Conservation (phyloP, 2,113 vertebrate genomes). For the Octodon degus region DNA sequence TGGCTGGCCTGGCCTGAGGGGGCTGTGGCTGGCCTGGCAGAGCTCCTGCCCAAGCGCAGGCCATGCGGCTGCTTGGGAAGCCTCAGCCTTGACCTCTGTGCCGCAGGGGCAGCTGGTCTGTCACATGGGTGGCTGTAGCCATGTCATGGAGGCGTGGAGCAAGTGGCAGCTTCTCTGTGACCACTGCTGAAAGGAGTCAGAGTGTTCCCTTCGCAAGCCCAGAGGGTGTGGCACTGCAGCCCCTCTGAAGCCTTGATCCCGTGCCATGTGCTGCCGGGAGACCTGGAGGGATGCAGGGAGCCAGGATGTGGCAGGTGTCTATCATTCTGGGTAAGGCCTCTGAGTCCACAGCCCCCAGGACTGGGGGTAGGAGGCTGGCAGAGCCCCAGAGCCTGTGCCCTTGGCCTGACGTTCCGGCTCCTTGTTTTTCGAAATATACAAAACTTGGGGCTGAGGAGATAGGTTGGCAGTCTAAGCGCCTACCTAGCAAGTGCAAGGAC, state of each 20-base stretch:
- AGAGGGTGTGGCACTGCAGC: fast-evolving
- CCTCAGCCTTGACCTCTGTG: constrained; percentile 3
- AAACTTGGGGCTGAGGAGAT: no score
- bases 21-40: constrained; percentile 54
- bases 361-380: neutral
- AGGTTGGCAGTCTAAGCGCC: no score
- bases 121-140: neutral
- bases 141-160: neutral
- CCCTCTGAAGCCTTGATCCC: neutral
- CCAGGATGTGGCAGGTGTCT: neutral
- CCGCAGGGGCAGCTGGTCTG: neutral
- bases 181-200: neutral
- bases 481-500: no score
- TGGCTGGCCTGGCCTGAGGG: constrained; percentile 47
- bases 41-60: neutral
- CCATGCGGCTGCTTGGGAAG: neutral
- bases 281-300: neutral
- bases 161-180: constrained; percentile 39
- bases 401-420: neutral
- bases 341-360: neutral
- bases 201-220: neutral
- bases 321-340: neutral
- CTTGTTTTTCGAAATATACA: neutral
- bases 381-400: neutral
- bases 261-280: neutral